Percentiles rank a stretch among this genome's conserved stretches.
Conservation (phyloP, 2,888 invertebrate species). For the Aplocera efformata region DNA sequence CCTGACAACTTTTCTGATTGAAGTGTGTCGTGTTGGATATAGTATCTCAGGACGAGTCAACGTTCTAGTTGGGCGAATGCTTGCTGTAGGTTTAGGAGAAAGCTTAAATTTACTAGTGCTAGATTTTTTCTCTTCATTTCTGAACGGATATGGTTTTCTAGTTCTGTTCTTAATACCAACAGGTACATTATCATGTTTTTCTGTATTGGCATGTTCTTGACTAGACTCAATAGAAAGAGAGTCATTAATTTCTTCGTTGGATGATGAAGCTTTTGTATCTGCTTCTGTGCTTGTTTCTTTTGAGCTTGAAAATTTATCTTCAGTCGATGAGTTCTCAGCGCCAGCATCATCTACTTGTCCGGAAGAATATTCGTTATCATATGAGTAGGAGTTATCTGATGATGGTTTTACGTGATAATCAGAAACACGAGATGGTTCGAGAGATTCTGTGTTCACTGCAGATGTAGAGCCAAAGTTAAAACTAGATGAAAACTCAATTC, state of each 20-base stretch:
- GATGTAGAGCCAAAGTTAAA: slow-evolving; percentile 63
- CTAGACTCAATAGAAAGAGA: slow-evolving; percentile 43
- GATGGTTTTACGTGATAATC: slow-evolving; percentile 37
- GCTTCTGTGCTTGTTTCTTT: slow-evolving; percentile 42
- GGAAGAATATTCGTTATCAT: slow-evolving; percentile 52
- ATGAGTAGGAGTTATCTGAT: slow-evolving; percentile 50
- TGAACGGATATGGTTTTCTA: slow-evolving; percentile 63
- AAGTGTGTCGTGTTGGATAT: slow-evolving; percentile 54
- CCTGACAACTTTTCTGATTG: slow-evolving; percentile 53
- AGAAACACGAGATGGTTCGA: slow-evolving; percentile 39
- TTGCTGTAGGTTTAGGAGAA: slow-evolving; percentile 44
- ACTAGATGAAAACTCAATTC: slow-evolving; percentile 64
- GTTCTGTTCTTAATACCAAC: slow-evolving; percentile 56
- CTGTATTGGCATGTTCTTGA: slow-evolving; percentile 49
- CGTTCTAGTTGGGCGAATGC: slow-evolving; percentile 59
- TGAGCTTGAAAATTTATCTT: slow-evolving; percentile 33
- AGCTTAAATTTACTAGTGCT: slow-evolving; percentile 50
- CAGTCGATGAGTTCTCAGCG: slow-evolving; percentile 41
- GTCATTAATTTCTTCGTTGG: slow-evolving; percentile 37
- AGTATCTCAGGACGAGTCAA: slow-evolving; percentile 55
- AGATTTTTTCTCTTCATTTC: slow-evolving; percentile 53
- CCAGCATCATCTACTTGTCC: slow-evolving; percentile 41
- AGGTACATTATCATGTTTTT: slow-evolving; percentile 53
- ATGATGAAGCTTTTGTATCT: slow-evolving; percentile 28
- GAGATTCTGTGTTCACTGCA: slow-evolving; percentile 49